phyloP scores from a whole-genome alignment of 2,888 invertebrate genomes.

The Erebia palarica region DNA sequence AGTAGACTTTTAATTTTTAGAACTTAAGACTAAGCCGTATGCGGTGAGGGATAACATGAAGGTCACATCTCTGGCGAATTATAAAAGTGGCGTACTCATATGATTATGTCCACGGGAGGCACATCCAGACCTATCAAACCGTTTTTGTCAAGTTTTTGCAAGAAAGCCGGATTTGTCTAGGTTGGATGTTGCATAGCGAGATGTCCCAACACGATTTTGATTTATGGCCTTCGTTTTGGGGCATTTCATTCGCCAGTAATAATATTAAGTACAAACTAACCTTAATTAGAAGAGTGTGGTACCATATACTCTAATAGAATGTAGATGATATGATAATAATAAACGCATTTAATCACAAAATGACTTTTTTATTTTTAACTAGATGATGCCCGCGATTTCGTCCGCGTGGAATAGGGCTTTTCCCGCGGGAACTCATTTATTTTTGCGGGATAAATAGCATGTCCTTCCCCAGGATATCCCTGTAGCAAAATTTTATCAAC shows the following conservation, averaged over 20 bases:
- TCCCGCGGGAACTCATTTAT: no score
- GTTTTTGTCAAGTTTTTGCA: not conserved
- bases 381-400: not conserved
- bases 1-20: not conserved
- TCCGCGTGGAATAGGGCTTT: no score
- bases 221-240: not conserved
- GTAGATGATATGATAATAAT: conserved; percentile 5
- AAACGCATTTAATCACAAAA: conserved; percentile 26
- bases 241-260: not conserved
- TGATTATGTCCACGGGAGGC: not conserved
- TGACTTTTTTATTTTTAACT: not conserved
- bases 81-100: not conserved
- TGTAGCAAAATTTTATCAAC: no score
- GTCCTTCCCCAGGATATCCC: no score
- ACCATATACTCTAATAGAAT: not conserved
- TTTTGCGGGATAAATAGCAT: no score
- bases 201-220: not conserved
- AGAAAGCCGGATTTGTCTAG: not conserved
- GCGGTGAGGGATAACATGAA: not conserved
- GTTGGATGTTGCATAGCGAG: not conserved
- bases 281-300: not conserved
- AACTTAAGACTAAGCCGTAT: not conserved
- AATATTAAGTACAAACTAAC: not conserved
- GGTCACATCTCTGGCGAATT: not conserved
- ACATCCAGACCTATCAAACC: not conserved